A percentile compares a stretch with the other conserved stretches of the same genome.
These are phyloP conservation scores for Symphodus melops DNA, from an alignment of 2,113 vertebrate species.

Conservation along the genomic window DNA sequence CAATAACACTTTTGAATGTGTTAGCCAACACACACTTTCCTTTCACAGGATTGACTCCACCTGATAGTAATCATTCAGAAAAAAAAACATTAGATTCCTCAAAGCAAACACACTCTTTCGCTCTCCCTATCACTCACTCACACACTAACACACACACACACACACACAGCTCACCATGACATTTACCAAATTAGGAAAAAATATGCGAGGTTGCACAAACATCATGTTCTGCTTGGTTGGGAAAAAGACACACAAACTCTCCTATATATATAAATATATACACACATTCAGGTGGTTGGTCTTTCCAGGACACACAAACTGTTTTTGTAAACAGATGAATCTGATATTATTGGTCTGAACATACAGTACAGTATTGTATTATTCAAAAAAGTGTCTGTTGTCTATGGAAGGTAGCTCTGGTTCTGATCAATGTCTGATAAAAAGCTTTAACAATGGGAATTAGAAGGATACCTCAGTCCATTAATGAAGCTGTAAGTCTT, in stretches of 20 bases:
- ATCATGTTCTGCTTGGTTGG: constrained; percentile 49
- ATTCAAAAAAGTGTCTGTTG: too few species aligned
- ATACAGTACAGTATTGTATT: too few species aligned
- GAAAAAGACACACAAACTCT: constrained; percentile 1
- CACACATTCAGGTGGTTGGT: background rate
- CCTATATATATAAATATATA: background rate
- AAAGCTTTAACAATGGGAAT: background rate
- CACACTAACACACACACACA: constrained; percentile 24
- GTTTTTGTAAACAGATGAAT: background rate
- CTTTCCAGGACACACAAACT: background rate
- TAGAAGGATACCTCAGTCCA: too few species aligned
- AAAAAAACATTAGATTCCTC: constrained; percentile 35
- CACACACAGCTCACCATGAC: constrained; percentile 32
- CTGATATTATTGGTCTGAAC: too few species aligned
- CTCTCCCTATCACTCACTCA: background rate
- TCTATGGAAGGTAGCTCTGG: too few species aligned
- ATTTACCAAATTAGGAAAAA: constrained; percentile 76
- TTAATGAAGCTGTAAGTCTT: background rate
- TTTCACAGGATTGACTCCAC: constrained; percentile 19
- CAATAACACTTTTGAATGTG: constrained; percentile 51
- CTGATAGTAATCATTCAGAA: constrained; percentile 63
- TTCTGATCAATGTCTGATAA: background rate
- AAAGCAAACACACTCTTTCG: background rate
- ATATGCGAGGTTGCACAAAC: constrained; percentile 66
- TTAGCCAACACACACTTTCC: constrained; percentile 15